Base-by-base conservation (phyloP, 2,797 vertebrate genomes). In the Aplochiton taeniatus region DNA sequence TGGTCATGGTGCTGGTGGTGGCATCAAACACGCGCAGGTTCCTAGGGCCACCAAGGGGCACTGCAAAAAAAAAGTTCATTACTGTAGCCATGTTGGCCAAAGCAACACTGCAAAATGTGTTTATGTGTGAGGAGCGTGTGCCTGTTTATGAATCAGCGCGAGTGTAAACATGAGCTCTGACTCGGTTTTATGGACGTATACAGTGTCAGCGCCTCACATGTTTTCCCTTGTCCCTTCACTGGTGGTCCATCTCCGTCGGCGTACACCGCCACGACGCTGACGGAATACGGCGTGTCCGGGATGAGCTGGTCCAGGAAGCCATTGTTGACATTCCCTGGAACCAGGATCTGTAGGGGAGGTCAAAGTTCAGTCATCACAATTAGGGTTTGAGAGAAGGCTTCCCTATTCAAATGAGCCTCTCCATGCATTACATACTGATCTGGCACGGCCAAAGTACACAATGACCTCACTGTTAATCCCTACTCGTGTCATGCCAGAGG, bases 1-100 rank as follows among this genome's bases (percentile, higher is more conserved):
- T 93, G 67, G 94, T 96, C 52, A 99, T 93, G 41, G 92, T 96
- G 68, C 91, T 96, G 73, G 97, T 98, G 69, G 96, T 98, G 82
- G 94, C 94, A 1, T 94, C 96, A 0, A 93, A 96, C 63, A 98
- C 94, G 1, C 94, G 92, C 75, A 99, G 86, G 73, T 98, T 98
- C 81, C 94, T 93, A 65, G 98, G 96, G 7, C 95, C 96, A 31
- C 90, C 86, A 1, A 95, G 94, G 49, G 96, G 95, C 69, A 96
- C 98, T 99, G 84, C 55, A 76, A 42, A 4, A 19, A 4, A 18
- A 17, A 13, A 59, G 8, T 47, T 41, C 16, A 14, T 46, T 13
- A 59, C 58, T 18, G 11, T 7, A 9, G 18, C 42, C 13, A 31
- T 20, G 43, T 8, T n/a, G n/a, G 4, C 11, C 13, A 47, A 41